Evolutionary conservation across 92 coral and sea anemone species (phyloP), one percentile per base, ranked within the genome.

Genomic region (Palythoa grandis): DNA sequence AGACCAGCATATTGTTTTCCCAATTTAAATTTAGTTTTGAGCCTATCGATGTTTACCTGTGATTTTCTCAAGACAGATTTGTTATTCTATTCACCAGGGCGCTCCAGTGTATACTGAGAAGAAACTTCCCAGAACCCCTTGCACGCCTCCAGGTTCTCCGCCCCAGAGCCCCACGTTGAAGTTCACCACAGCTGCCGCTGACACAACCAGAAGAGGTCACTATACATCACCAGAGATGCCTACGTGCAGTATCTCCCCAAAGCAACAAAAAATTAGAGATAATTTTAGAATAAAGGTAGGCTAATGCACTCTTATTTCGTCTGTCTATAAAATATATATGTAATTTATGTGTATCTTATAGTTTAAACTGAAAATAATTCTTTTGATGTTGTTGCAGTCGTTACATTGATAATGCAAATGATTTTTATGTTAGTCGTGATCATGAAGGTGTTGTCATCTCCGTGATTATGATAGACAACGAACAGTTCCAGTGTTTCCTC

Each of bases 101-200:
- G 43, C 52, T 74, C 78, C 90, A 1, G 86, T 82, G 60, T 58
- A 85, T 2, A 88, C 89, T 48, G 84, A 83, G 68, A 92, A 88
- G 87, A 96, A 96, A 83, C 82, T 88, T 67, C 93, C 92, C 50
- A 90, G 92, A 84, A 92, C 96, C 73, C 99, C 99, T 2, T 76
- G 89, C 80, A 96, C 99, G 3, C 99, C 99, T 48, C 99, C 99
- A 53, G 99, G 98, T 67, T 92, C 99, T 19, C 99, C 99, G 50
- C 99, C 99, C 77, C 91, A 90, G 54, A 96, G 99, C 71, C 99
- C 99, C 4, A 92, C 96, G 9, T 80, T 84, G 53, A 92, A 94
- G 38, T 96, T 91, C 84, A 96, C 95, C 2, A 96, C 99, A n/a
- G 98, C 99, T 24, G 92, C 99, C 3, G 99, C 99, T 4, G 99